phyloP scores from a whole-genome alignment of 2,888 invertebrate species.

The Trypoxylon attenuatum region DNA sequence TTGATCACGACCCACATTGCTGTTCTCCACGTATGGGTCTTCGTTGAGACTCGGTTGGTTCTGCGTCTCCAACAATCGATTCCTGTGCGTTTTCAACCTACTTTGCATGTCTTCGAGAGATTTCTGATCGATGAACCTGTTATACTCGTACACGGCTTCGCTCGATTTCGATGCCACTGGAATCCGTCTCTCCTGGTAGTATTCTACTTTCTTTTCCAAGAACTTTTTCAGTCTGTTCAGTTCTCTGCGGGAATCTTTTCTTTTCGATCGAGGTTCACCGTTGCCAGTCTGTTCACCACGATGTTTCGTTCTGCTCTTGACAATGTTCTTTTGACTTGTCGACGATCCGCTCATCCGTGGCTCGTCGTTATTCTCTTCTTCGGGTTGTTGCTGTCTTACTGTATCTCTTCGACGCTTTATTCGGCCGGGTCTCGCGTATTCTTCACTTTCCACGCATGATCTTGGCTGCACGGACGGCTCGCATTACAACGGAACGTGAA shows the following conservation, averaged over 20 bases:
- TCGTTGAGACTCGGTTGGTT: background rate
- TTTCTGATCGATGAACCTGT: background rate
- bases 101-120: background rate
- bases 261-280: background rate
- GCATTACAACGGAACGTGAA: background rate
- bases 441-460: slow-evolving; percentile 47
- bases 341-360: background rate
- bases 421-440: background rate
- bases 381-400: no score
- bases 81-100: slow-evolving; percentile 5
- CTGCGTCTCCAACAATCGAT: background rate
- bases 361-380: background rate
- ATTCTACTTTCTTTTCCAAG: slow-evolving; percentile 25
- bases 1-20: background rate
- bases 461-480: slow-evolving; percentile 50
- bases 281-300: background rate
- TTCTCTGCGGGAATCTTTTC: slow-evolving; percentile 34
- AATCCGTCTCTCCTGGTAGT: background rate
- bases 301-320: background rate
- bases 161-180: background rate
- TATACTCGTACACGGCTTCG: background rate
- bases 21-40: background rate
- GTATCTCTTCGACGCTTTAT: no score
- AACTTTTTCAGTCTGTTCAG: slow-evolving; percentile 47
- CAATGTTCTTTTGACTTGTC: background rate